Conservation (phyloP, 1,140 invertebrate species). For the Mizuhopecten yessoensis region DNA sequence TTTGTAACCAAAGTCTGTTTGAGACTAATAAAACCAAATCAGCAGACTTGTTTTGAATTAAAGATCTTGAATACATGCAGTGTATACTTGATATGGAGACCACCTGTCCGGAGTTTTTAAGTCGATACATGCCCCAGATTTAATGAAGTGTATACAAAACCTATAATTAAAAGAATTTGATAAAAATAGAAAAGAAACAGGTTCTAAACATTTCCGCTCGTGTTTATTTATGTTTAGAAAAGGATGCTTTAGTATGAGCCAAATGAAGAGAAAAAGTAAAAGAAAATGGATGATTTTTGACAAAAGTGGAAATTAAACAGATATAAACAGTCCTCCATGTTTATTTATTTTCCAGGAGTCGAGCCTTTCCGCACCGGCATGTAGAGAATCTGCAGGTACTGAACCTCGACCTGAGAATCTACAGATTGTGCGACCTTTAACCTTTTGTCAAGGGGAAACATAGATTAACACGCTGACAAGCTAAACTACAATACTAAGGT, state of each 20-base stretch:
- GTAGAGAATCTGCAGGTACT: slow-evolving; percentile 4
- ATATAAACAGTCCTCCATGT: not conserved
- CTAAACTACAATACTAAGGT: slow-evolving; percentile 17
- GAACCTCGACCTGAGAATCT: not conserved
- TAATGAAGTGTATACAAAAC: not conserved
- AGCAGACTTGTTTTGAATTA: not conserved
- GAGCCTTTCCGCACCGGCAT: not conserved
- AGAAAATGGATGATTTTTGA: not conserved
- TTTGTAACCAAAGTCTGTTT: too few relatives aligned
- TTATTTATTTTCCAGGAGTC: slow-evolving; percentile 25
- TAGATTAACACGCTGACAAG: not conserved
- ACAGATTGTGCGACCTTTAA: slow-evolving; percentile 6
- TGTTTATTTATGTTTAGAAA: slow-evolving; percentile 29
- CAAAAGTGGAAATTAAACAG: slow-evolving; percentile 8
- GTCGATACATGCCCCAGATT: not conserved
- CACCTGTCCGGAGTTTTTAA: not conserved
- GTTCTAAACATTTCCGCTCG: not conserved
- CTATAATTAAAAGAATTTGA: slow-evolving; percentile 4
- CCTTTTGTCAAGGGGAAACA: not conserved
- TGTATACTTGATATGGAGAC: not conserved
- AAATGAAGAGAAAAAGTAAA: not conserved
- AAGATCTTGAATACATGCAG: not conserved
- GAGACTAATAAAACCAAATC: not conserved
- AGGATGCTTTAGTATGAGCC: slow-evolving; percentile 1
- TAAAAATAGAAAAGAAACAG: slow-evolving; percentile 24